Evolutionary conservation across 2,888 invertebrate genomes (phyloP), one percentile per base, ranked within the genome.

Genomic region (Stenodera caucasica): DNA sequence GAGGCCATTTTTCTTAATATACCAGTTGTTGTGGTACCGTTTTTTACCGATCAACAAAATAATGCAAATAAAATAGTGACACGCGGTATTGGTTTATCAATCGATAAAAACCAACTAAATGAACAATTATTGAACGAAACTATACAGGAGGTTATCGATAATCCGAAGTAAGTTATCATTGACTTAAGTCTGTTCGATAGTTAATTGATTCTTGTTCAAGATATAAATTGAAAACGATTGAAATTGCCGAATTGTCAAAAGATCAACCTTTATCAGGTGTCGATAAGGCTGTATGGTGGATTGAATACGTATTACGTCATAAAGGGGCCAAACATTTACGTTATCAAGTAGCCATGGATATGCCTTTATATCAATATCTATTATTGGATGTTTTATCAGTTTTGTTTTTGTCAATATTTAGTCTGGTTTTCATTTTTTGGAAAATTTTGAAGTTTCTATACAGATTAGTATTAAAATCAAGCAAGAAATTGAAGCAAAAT

Each of bases 21-120:
- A 65, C 77, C 77, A 14, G 55, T 76, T 45, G 63, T 73, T 7
- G 73, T 68, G 12, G 60, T 75, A 33, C 75, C 75, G 6, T 70
- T 72, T 53, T 66, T 66, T 30, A 70, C 65, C 6, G 75, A 75
- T 58, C 75, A 75, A 54, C 61, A 63, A 18, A 49, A 61, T 7
- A 75, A 75, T 58, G 65, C 67, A 1, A 58, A 59, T 12, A 69
- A 65, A 61, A 65, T 72, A 55, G 63, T 67, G 14, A 61, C 61
- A 30, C 56, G 61, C 55, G 72, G 72, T 23, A 60, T 71, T 12
- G 73, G 70, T n/a, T 26, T 67, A 49, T 18, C 35, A 14, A 49
- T 71, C 1, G 61, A 70, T 53, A 58, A 67, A 7, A 49, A 58
- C 4, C 65, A 52, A 11, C 54, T 70, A 1, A 66, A 61, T 14